phyloP scores from a whole-genome alignment of 2,113 vertebrate species.

The Ceuthmochares aereus region DNA sequence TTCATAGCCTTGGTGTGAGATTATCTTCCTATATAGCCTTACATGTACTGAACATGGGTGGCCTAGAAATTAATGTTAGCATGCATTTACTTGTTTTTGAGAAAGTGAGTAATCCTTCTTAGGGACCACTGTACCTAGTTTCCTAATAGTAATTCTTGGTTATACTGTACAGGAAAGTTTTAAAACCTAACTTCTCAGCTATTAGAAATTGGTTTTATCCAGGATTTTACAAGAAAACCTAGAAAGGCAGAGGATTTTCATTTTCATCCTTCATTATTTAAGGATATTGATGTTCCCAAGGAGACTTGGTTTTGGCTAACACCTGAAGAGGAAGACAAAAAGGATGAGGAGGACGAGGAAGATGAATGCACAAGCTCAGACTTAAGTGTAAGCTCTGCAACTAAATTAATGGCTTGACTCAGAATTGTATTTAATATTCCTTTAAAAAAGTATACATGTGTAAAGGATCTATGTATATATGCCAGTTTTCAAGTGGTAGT shows the following conservation, averaged over 20 bases:
- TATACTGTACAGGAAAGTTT: neutral
- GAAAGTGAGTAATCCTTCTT: neutral
- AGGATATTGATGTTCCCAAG: constrained; percentile 85
- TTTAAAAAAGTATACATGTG: neutral
- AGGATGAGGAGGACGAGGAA: constrained; percentile 72
- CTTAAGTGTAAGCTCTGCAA: constrained; percentile 79
- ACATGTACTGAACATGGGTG: neutral
- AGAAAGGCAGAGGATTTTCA: neutral
- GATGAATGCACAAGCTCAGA: constrained; percentile 77
- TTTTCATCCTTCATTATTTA: constrained; percentile 41
- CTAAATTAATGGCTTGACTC: neutral
- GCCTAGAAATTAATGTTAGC: neutral
- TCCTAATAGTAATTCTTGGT: neutral
- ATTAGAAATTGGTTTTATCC: neutral
- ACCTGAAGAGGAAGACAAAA: constrained; percentile 75
- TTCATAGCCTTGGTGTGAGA: neutral
- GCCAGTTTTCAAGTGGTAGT: neutral
- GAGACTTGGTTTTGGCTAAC: constrained; percentile 93
- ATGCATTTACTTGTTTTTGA: neutral
- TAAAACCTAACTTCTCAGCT: neutral
- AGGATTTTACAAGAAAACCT: neutral
- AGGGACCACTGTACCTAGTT: neutral
- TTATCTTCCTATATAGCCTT: neutral
- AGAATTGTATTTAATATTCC: neutral
- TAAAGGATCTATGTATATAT: neutral